Percentiles rank a stretch among this genome's conserved stretches.
These are phyloP conservation scores for Altica lythri DNA, from an alignment of 2,888 invertebrate genomes.

Conservation along the genomic window DNA sequence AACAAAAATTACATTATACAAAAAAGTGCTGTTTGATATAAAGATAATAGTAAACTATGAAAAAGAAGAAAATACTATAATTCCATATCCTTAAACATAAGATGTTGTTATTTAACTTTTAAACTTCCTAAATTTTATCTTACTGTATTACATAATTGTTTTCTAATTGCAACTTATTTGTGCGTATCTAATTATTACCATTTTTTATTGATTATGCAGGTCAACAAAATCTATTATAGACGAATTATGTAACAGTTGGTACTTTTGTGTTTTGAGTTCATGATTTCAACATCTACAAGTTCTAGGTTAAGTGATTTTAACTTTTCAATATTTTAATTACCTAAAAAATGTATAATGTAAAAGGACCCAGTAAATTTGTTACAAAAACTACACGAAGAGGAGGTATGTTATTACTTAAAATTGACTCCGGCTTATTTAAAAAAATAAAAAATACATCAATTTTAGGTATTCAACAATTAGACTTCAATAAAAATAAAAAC, in stretches of 20 bases:
- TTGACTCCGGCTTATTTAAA: not conserved
- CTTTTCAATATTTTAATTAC: conserved; percentile 7
- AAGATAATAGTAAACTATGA: not conserved
- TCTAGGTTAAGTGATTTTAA: conserved; percentile 15
- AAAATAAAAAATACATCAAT: conserved; percentile 9
- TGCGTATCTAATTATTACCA: not conserved
- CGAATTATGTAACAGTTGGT: conserved; percentile 7
- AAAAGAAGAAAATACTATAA: no score
- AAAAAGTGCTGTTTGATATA: no score
- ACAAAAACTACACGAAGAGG: conserved; percentile 86
- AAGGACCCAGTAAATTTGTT: conserved; percentile 86
- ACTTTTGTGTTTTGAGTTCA: not conserved
- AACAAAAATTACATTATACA: no score
- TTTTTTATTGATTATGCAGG: no score
- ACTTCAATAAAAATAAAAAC: conserved; percentile 68
- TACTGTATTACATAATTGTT: no score
- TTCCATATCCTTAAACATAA: no score
- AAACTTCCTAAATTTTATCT: no score
- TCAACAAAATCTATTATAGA: no score
- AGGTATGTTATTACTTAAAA: conserved; percentile 40
- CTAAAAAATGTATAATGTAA: conserved; percentile 81
- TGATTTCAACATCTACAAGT: not conserved
- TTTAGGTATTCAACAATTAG: conserved; percentile 77
- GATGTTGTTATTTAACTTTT: no score
- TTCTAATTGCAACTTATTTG: no score